Base-by-base conservation (phyloP, 2,888 invertebrate species). In the Amphipoea lucens region DNA sequence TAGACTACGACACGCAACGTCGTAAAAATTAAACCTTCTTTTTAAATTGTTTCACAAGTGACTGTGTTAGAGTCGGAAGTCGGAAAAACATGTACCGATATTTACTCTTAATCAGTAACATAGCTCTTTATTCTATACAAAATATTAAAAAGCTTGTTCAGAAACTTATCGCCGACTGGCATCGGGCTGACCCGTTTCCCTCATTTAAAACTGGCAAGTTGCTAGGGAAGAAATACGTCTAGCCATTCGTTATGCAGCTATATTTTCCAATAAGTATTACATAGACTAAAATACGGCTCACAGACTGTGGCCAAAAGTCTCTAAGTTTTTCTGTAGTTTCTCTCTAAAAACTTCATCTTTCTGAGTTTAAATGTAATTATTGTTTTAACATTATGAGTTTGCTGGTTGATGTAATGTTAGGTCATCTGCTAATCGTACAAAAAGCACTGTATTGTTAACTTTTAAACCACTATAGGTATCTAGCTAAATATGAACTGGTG, bases 151-250 rank as follows among this genome's bases (percentile, higher is more conserved):
- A 42, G 11, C n/a, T 7, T 36, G 14, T n/a, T 62, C 42, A 45
- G 14, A 42, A 67, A 20, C n/a, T 36, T 79, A 74, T 79, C 23
- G n/a, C 57, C 48, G 23, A 63, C 78, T 45, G 23, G 17, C n/a
- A 48, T 79, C 79, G 23, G 51, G 20, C 63, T 72, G 79, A 62
- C 74, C 79, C 51, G 1, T 62, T 80, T 74, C 79, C 74, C 74
- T 54, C 74, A 68, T 79, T 74, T 79, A n/a, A 79, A 60, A 74
- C 79, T 74, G 20, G 42, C 73, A 73, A 79, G 51, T 79, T 78
- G 45, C 66, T 79, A 60, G 40, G 66, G 14, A 74, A 79, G n/a
- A 62, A 20, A 72, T 48, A 29, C 57, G 54, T 78, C 57, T 40
- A 71, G 23, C 36, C 11, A 60, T 66, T 66, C 23, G 12, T n/a